Evolutionary conservation across 2,888 invertebrate species (phyloP).

Genomic region (Pemphredon lugubris): DNA sequence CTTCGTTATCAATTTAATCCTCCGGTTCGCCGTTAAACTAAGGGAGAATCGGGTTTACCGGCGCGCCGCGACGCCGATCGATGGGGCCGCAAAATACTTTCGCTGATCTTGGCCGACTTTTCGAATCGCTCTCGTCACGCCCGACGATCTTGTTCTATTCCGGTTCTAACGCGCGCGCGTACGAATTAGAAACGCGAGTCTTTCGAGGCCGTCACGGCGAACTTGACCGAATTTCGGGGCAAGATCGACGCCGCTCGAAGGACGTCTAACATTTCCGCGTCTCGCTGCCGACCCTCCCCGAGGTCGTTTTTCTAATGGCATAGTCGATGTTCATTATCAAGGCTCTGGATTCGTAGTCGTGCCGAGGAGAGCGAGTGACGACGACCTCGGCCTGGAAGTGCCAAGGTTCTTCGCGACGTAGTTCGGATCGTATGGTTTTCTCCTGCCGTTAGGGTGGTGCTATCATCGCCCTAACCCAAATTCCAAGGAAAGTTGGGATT

Average conservation of each 20-base stretch:
- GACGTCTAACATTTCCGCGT: slow-evolving; percentile 30
- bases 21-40: no score
- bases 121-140: not conserved
- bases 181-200: slow-evolving; percentile 28
- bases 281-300: not conserved
- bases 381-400: slow-evolving; percentile 16
- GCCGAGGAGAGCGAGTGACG: slow-evolving; percentile 12
- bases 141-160: slow-evolving; percentile 36
- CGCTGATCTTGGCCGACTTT: slow-evolving; percentile 52
- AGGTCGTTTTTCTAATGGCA: slow-evolving; percentile 45
- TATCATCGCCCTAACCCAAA: slow-evolving; percentile 34
- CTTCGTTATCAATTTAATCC: no score
- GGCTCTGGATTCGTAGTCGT: slow-evolving; percentile 16
- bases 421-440: slow-evolving; percentile 15
- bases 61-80: no score
- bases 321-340: slow-evolving; percentile 34
- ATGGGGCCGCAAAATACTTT: no score
- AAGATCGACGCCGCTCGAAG: slow-evolving; percentile 21
- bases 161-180: slow-evolving; percentile 40
- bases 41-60: no score
- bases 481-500: slow-evolving; percentile 22
- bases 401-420: slow-evolving; percentile 21
- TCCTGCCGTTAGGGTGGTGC: not conserved
- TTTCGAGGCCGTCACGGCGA: slow-evolving; percentile 30
- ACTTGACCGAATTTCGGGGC: slow-evolving; percentile 59